Evolutionary conservation across 37 sponge, comb jelly and placozoan species (phyloP).

Genomic region (Beroe ovata): DNA sequence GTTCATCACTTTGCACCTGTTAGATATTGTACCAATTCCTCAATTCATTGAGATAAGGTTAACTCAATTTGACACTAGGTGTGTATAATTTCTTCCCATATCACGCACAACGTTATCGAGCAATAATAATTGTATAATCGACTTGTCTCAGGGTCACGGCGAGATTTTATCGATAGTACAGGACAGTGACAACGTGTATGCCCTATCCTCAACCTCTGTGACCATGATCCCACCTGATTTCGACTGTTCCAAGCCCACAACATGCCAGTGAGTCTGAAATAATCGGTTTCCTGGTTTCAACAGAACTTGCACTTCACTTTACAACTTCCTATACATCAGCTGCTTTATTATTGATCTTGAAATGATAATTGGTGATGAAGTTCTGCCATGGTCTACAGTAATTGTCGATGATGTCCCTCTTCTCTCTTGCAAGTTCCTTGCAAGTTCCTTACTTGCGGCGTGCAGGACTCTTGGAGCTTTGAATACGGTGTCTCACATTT

Average conservation of each 20-base stretch:
- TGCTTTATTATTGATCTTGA: neutral
- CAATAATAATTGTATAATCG: neutral
- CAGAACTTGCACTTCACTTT: neutral
- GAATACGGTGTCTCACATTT: no score
- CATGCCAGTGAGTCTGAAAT: constrained; percentile 30
- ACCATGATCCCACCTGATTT: constrained; percentile 26
- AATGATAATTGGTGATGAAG: neutral
- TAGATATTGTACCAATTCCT: no score
- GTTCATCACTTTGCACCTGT: no score
- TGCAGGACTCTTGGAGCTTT: no score
- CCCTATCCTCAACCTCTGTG: constrained; percentile 17
- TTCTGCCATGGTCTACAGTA: neutral
- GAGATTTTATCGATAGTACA: neutral
- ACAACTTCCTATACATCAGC: neutral
- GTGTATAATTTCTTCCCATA: no score
- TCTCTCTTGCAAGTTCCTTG: no score
- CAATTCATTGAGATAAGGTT: no score
- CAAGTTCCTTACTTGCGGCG: no score
- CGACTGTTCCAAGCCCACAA: constrained; percentile 25
- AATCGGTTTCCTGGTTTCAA: neutral
- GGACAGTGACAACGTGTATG: neutral
- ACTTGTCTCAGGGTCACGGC: neutral
- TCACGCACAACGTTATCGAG: neutral
- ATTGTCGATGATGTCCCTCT: neutral
- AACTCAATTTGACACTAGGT: no score